Conservation (phyloP, 2,113 vertebrate species). For the Corvus hawaiiensis region DNA sequence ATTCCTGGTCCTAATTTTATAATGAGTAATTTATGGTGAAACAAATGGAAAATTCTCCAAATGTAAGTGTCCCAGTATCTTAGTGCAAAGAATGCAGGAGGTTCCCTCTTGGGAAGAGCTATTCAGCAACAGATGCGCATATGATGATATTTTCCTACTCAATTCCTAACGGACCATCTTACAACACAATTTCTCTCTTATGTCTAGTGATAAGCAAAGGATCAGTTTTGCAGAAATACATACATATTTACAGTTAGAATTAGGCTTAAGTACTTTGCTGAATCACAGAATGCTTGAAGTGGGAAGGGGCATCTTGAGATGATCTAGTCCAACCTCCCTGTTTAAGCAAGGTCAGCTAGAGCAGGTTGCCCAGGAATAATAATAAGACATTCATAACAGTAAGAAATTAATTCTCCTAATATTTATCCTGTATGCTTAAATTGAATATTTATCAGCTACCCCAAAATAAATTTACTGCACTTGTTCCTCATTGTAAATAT, state of each 20-base stretch:
- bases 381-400: not conserved
- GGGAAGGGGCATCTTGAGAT: not conserved
- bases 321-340: not conserved
- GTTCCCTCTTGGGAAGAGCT: not conserved
- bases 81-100: not conserved
- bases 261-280: not conserved
- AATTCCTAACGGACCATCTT: not conserved
- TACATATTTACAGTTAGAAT: not conserved
- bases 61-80: not conserved
- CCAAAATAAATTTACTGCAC: not conserved
- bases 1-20: not conserved
- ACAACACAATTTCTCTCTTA: not conserved
- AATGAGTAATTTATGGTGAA: not conserved
- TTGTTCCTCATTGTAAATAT: not conserved
- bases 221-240: not conserved
- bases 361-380: not conserved
- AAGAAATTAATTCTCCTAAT: not conserved
- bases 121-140: not conserved
- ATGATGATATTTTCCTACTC: not conserved
- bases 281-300: not conserved
- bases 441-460: not conserved
- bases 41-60: not conserved
- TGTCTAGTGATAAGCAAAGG: not conserved
- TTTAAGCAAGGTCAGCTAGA: not conserved
- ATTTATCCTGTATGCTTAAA: not conserved